Base-by-base conservation (phyloP, 2,113 vertebrate genomes). In the Takifugu bimaculatus region DNA sequence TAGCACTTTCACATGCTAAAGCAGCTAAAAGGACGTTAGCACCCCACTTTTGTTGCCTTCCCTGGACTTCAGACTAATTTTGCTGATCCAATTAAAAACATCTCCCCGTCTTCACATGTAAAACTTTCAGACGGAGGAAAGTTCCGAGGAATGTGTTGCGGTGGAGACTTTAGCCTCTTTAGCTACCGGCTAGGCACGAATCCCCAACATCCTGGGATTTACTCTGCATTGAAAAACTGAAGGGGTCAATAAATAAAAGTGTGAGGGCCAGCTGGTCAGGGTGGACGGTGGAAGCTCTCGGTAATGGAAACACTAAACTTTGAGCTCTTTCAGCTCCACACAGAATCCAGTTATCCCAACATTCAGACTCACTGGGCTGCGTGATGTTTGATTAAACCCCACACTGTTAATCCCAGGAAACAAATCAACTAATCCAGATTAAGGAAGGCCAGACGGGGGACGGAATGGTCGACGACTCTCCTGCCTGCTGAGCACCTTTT, bases 371-470 rank as follows among this genome's bases (percentile, higher is more conserved):
- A 80, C 50, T 80, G 68, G 74, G 69, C 84, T 80, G 79, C 77
- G 14, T 78, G 72, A 81, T 79, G 74, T 84, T 84, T 73, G 75
- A 83, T 85, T 85, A 76, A 85, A 83, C 70, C 75, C 43, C 70
- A 47, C 69, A 54, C 60, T 81, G 77, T 82, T 88, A 87, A 88
- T 88, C 82, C 77, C 54, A 58, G 67, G 71, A 79, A 81, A 65
- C 68, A 85, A 87, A 80, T 77, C 82, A 79, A 84, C 82, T 87
- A 83, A 89, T 87, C 86, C 86, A 89, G 85, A 89, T 88, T 87
- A 88, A 77, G 79, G 74, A 74, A 76, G 68, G 61, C 32, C 81
- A 82, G 85, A 83, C 82, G 55, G 78, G 44, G 78, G 79, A 77
- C 54, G 69, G 70, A 59, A 61, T 75, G 69, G 72, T 84, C 70